phyloP scores from a whole-genome alignment of 2,797 vertebrate genomes.

The Urophycis tenuis region DNA sequence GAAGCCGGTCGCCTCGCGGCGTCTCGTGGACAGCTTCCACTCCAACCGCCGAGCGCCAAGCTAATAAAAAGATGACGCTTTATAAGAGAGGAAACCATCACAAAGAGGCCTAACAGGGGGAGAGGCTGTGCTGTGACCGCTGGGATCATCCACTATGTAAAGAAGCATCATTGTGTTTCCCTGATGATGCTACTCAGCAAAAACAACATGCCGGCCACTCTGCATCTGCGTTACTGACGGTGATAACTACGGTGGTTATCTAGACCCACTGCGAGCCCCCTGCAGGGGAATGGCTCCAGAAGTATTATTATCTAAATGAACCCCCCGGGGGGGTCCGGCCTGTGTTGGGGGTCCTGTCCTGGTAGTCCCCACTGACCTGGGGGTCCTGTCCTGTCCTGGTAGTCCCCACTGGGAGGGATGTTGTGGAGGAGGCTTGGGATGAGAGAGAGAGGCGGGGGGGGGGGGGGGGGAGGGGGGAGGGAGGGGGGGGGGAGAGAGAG shows the following conservation, averaged over 20 bases:
- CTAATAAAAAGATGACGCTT: slow-evolving; percentile 46
- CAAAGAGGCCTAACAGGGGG: slow-evolving; percentile 46
- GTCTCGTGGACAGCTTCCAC: too few species aligned
- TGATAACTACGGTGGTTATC: slow-evolving; percentile 51
- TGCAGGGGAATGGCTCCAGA: slow-evolving; percentile 25
- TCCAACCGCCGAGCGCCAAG: slow-evolving; percentile 53
- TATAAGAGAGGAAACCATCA: slow-evolving; percentile 56
- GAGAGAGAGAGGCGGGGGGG: slow-evolving; percentile 35
- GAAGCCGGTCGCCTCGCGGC: too few species aligned
- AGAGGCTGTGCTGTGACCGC: slow-evolving; percentile 52
- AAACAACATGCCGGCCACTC: slow-evolving; percentile 32
- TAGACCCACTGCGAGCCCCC: slow-evolving; percentile 41
- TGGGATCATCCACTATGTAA: slow-evolving; percentile 59
- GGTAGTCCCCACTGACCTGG: too few species aligned
- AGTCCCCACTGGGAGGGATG: too few species aligned
- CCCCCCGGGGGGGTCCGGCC: too few species aligned
- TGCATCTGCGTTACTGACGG: slow-evolving; percentile 50
- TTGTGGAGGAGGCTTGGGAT: slow-evolving; percentile 43
- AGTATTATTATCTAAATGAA: too few species aligned
- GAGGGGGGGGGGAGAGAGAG: slow-evolving; percentile 34
- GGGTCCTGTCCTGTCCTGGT: too few species aligned
- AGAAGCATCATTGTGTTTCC: slow-evolving; percentile 62
- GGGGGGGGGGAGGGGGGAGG: slow-evolving; percentile 16
- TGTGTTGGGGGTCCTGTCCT: too few species aligned
- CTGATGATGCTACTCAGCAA: slow-evolving; percentile 52